Percentiles rank a stretch among this genome's conserved stretches.
Conservation (phyloP, 2,888 invertebrate species). For the Zonitis immaculata region DNA sequence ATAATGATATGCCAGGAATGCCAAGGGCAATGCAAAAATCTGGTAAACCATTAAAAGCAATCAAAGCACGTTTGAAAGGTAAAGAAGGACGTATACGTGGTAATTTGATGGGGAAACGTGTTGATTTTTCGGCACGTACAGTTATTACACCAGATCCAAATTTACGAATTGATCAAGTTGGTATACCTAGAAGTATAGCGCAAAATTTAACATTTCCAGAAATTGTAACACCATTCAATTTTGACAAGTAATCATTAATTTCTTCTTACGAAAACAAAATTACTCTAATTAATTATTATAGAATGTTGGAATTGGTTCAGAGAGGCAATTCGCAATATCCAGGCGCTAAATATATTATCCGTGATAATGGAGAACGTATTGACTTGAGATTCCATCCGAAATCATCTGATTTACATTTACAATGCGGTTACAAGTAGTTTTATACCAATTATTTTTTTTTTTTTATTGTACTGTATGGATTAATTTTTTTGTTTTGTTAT, state of each 20-base stretch:
- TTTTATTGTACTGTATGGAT: not conserved
- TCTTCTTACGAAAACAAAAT: conserved; percentile 12
- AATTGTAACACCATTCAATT: conserved; percentile 98
- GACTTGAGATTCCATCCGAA: conserved; percentile 98
- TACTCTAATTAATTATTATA: conserved; percentile 23
- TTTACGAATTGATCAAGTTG: conserved; percentile 92
- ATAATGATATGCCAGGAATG: conserved; percentile 98
- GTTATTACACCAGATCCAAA: conserved; percentile 97
- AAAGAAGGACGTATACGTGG: conserved; percentile 99
- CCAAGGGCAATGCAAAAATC: conserved; percentile 98
- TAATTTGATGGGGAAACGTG: conserved; percentile 99
- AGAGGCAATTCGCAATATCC: conserved; percentile 98
- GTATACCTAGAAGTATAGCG: conserved; percentile 96
- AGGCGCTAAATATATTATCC: conserved; percentile 97
- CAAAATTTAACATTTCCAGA: conserved; percentile 99
- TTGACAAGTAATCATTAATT: conserved; percentile 67
- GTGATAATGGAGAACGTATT: conserved; percentile 98
- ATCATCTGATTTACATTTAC: conserved; percentile 91
- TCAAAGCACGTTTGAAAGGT: conserved; percentile 94
- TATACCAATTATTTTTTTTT: not conserved
- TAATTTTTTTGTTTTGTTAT: conserved; percentile 11
- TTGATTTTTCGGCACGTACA: conserved; percentile 98
- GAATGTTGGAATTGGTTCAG: conserved; percentile 86
- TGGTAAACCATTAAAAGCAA: conserved; percentile 95
- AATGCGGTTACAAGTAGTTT: conserved; percentile 77